Base-by-base conservation (phyloP, 2,888 invertebrate species). In the Trachelus tabidus region DNA sequence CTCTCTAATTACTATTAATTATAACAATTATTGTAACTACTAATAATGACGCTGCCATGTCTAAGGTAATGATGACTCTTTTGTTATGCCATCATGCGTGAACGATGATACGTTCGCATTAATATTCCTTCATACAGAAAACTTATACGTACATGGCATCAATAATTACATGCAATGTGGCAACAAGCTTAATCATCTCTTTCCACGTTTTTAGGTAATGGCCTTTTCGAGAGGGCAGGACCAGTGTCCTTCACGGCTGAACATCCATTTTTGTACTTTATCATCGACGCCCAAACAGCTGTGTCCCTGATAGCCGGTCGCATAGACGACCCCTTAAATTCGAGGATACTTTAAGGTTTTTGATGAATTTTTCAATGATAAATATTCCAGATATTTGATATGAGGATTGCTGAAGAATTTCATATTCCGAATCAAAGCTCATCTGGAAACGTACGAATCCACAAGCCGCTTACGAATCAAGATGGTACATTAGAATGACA, bases 181-280 rank as follows among this genome's bases (percentile, higher is more conserved):
- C 9, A 56, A 23, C 56, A 56, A 56, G 23, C 56, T 9, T 56
- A 56, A 56, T 56, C 31, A 71, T 71, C 23, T 71, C 9, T 71
- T 31, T 34, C 0, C 71, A 56, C 9, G 56, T 56, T 56, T 90
- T 80, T 89, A 93, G 93, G 92, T 85, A 92, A 92, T 81, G 83
- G 87, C 82, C 82, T 88, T 68, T 85, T 88, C 80, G 88, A 87
- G 79, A 88, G 89, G 73, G 83, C 86, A n/a, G 90, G 92, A 79
- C 95, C 95, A 15, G 94, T 96, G 76, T 93, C 94, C 83, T 96
- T 97, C 90, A 94, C 95, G 75, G 96, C 95, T 23, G 96, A 96
- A 81, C 96, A 95, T 92, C 97, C 97, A 76, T 97, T 97, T 91
- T 92, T 96, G 78, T 97, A 96, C 92, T 97, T 97, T 91, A 96